Evolutionary conservation across 2,113 vertebrate species (phyloP).

Genomic region (Mus spicilegus): DNA sequence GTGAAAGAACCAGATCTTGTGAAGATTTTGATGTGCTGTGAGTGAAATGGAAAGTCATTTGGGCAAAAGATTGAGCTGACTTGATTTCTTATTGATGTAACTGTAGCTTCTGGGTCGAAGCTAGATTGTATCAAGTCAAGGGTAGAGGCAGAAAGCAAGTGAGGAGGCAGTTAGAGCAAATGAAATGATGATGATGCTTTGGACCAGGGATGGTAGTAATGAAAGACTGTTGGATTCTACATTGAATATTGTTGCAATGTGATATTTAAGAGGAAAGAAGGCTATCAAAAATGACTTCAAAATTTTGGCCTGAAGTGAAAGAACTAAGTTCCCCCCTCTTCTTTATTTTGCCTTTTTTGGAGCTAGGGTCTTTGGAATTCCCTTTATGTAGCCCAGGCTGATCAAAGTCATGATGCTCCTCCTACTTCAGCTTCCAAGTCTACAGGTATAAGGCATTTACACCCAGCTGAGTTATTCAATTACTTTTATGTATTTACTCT

Average conservation of each 20-base stretch:
- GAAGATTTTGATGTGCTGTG: background rate
- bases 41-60: conserved; percentile 39
- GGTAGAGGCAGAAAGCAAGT: background rate
- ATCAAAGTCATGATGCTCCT: background rate
- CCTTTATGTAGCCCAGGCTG: background rate
- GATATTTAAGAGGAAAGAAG: conserved; percentile 38
- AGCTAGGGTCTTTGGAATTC: background rate
- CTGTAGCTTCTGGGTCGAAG: background rate
- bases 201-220: background rate
- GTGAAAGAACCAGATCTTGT: background rate
- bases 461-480: background rate
- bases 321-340: background rate
- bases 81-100: conserved; percentile 1
- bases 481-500: conserved; percentile 12
- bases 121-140: conserved; percentile 7
- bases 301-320: conserved; percentile 37
- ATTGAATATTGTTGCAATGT: background rate
- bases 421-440: background rate
- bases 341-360: background rate
- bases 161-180: background rate
- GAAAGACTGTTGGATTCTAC: background rate
- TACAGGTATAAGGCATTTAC: background rate
- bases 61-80: background rate
- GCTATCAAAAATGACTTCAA: conserved; percentile 22
- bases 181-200: background rate